These are phyloP conservation scores for Acropora tenuis DNA, from an alignment of 64 coral and sea anemone species.

Conservation along the genomic window DNA sequence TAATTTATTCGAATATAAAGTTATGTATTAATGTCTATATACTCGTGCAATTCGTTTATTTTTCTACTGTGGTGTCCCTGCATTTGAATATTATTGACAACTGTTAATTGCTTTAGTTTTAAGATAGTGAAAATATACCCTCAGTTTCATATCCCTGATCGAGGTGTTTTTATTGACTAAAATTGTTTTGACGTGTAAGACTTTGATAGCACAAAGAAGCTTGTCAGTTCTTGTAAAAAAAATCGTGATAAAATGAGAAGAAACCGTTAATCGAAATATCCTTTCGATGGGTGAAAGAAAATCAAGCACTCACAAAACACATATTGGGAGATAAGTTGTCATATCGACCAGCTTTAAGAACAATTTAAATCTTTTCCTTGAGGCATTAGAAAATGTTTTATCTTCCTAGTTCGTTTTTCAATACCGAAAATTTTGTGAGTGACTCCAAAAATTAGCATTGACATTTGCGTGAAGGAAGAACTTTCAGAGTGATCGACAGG, in stretches of 20 bases:
- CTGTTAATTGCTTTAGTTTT: background rate
- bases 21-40: background rate
- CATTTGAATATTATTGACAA: background rate
- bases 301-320: background rate
- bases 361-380: constrained; percentile 10
- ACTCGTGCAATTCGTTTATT: background rate
- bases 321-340: background rate
- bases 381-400: background rate
- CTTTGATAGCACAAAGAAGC: too few species aligned
- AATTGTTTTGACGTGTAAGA: too few species aligned
- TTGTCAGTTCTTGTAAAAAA: too few species aligned
- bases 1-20: background rate
- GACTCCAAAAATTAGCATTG: background rate
- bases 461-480: background rate
- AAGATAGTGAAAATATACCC: background rate
- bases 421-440: background rate
- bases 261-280: too few species aligned
- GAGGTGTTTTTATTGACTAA: too few species aligned
- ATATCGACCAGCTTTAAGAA: constrained; percentile 1
- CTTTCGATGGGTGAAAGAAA: too few species aligned
- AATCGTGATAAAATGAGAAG: too few species aligned
- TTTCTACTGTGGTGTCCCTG: background rate
- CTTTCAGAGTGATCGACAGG: too few species aligned
- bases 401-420: background rate
- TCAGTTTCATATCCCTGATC: too few species aligned